Conservation (phyloP, 1,140 invertebrate genomes). For the Eciton burchellii region DNA sequence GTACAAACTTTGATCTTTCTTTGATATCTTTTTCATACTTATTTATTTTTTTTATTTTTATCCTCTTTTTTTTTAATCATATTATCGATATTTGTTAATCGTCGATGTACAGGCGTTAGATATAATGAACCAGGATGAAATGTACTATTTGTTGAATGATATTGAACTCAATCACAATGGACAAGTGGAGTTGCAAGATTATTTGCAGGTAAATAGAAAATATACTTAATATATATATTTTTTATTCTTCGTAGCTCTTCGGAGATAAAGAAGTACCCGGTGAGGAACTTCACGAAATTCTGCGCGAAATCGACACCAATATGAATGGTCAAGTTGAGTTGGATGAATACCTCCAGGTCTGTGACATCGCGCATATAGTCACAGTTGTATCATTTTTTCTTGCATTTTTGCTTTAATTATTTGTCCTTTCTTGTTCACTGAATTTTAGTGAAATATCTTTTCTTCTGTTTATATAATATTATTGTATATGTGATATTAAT, state of each 20-base stretch:
- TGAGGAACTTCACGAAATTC: slow-evolving; percentile 98
- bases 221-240: slow-evolving; percentile 78
- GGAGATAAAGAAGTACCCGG: slow-evolving; percentile 96
- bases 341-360: slow-evolving; percentile 99
- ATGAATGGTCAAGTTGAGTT: slow-evolving; percentile 99
- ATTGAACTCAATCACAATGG: slow-evolving; percentile 90
- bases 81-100: slow-evolving; percentile 72
- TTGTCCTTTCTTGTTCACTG: slow-evolving; percentile 47
- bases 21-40: slow-evolving; percentile 43
- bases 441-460: background rate
- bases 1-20: slow-evolving; percentile 43
- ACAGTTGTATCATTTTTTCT: slow-evolving; percentile 48
- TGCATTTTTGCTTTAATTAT: slow-evolving; percentile 25
- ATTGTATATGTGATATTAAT: background rate
- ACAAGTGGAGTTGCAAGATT: slow-evolving; percentile 90
- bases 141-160: slow-evolving; percentile 89
- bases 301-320: slow-evolving; percentile 99
- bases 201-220: slow-evolving; percentile 88
- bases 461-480: background rate
- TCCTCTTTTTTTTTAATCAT: slow-evolving; percentile 3
- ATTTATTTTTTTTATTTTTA: slow-evolving; percentile 27
- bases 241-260: slow-evolving; percentile 89
- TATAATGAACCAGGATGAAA: slow-evolving; percentile 88
- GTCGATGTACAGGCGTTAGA: slow-evolving; percentile 87
- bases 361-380: slow-evolving; percentile 67